phyloP scores from a whole-genome alignment of 2,113 vertebrate species.

The Daphoenositta chrysoptera region DNA sequence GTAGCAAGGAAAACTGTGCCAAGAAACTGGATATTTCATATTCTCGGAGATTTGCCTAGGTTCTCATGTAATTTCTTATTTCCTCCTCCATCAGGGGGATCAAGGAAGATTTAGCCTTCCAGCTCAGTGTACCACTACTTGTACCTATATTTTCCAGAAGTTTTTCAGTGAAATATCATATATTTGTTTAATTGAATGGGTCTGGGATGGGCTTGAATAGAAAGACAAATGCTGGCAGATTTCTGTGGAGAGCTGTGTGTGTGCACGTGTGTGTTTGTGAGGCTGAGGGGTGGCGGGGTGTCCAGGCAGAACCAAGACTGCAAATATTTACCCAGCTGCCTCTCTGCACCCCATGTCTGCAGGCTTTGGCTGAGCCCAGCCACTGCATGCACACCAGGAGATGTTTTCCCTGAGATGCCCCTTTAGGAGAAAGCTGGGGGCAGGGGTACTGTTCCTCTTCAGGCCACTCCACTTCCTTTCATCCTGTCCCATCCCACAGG shows the following conservation, averaged over 20 bases:
- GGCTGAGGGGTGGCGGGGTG: neutral
- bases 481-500: neutral
- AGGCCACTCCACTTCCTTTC: neutral
- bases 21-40: neutral
- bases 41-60: neutral
- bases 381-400: accelerated
- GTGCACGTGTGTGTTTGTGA: accelerated
- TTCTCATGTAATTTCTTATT: neutral
- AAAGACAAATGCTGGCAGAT: neutral
- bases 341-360: neutral
- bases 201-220: neutral
- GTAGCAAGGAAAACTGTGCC: neutral
- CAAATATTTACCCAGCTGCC: neutral
- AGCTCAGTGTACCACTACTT: neutral
- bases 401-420: neutral
- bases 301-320: neutral
- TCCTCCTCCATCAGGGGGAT: neutral
- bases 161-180: neutral
- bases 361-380: neutral
- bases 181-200: neutral
- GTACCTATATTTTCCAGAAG: neutral
- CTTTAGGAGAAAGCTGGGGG: neutral
- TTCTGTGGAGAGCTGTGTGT: neutral
- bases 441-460: accelerated
- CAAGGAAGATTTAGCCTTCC: neutral